Conservation (phyloP, 2,797 vertebrate genomes). For the Oryzias dopingdopingensis region DNA sequence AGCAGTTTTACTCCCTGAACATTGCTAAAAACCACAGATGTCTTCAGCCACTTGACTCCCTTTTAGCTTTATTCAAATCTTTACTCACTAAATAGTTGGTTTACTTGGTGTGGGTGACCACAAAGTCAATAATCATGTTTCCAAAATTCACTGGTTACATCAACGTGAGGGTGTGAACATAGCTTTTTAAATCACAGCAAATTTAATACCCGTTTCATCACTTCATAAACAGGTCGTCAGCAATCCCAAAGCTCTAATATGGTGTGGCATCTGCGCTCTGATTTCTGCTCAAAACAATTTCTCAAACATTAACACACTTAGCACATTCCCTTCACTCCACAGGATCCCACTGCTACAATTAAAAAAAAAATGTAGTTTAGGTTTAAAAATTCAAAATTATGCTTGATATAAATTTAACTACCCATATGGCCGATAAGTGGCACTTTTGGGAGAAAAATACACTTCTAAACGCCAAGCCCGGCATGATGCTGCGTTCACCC, state of each 20-base stretch:
- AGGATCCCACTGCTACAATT: constrained; percentile 7
- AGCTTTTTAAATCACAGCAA: constrained; percentile 70
- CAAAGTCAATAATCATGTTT: constrained; percentile 55
- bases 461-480: no score
- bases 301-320: constrained; percentile 73
- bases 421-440: constrained; percentile 55
- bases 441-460: constrained; percentile 32
- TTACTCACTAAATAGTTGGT: neutral
- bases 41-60: no score
- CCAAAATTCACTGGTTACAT: constrained; percentile 50
- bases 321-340: constrained; percentile 50
- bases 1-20: no score
- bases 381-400: no score
- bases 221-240: constrained; percentile 71
- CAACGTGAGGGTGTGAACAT: constrained; percentile 64
- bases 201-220: constrained; percentile 70
- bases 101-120: constrained; percentile 32
- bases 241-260: constrained; percentile 65
- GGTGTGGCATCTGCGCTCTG: constrained; percentile 36
- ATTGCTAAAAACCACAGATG: no score
- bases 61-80: neutral
- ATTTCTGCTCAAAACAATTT: constrained; percentile 68
- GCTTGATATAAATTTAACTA: neutral
- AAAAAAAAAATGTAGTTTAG: no score
- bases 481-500: no score